Base-by-base conservation (phyloP, 64 coral and sea anemone species). In the Dendronephthya gigantea region DNA sequence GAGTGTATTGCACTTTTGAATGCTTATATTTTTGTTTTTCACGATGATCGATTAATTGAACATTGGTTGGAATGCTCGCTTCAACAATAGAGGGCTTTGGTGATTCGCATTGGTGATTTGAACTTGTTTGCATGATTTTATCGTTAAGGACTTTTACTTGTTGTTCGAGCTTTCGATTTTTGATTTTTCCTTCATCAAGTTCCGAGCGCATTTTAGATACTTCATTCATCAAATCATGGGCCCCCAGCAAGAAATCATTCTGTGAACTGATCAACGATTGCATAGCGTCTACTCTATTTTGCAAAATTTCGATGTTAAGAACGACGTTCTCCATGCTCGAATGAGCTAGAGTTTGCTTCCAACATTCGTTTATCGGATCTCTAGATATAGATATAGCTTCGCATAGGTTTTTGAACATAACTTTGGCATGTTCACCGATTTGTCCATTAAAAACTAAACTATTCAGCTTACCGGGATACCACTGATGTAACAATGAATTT, bases 131-230 rank as follows among this genome's bases (percentile, higher is more conserved):
- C 68, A 74, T 74, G 30, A 74, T 28, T 74, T 28, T 74, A 9
- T 74, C 68, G 17, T 28, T 74, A 1, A 74, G 25, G 30, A 74
- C 17, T 28, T 74, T 35, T 74, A 74, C 9, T 74, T 0, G 68
- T 17, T 74, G 68, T 74, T 70, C 66, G 25, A 74, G 66, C 17
- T 70, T 70, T 70, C 66, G 66, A 70, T 70, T 70, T 70, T 70
- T 70, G 22, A 74, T 74, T 74, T 74, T 74, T 74, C 30, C 17
- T 8, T 74, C 68, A 2, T 74, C 17, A 17, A 74, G 68, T 1
- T 74, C 68, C 32, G 30, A 74, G 23, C 17, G 68, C 32, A 74
- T 0, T 28, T 8, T 1, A 1, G 68, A 2, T 74, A 17, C 68
- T 74, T 74, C 68, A 9, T 74, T 74, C 30, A 2, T 74, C 23